Base-by-base conservation (phyloP, 2,888 invertebrate species). In the Vesta saturnalis region DNA sequence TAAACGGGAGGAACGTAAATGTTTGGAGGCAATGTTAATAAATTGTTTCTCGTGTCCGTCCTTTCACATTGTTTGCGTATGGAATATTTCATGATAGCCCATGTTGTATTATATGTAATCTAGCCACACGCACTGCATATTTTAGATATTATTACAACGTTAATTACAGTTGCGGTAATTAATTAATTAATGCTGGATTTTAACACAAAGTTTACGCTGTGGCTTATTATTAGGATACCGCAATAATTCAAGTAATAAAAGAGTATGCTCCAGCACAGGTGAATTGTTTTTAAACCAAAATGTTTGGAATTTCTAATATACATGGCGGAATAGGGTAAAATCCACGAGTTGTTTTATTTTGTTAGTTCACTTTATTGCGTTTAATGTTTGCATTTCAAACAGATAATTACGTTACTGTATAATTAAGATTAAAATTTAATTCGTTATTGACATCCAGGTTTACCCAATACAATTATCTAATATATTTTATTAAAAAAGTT, bases 101-200 rank as follows among this genome's bases (percentile, higher is more conserved):
- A 58, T 69, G 65, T 61, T 55, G 54, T 58, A 52, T 52, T 57
- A 56, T 69, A 67, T 64, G 55, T 68, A 63, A 58, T 62, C 47
- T 66, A 57, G 52, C 63, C 67, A 49, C 70, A 67, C 71, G 71
- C 69, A 64, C 47, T 67, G 72, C 74, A 74, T 75, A 72, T 72
- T 74, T 73, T 71, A 72, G 72, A 74, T 74, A 73, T 75, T 76
- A 74, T 74, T 69, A 74, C 67, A 69, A 67, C 66, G 69, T 69
- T 72, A 71, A 74, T 73, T 72, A 68, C 72, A 67, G 72, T 61
- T 68, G 69, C 47, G 63, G 72, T 73, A 74, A 76, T 76, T 74
- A 75, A 74, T 76, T 74, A 76, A 76, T 76, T 76, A 73, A 75
- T 68, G 46, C 35, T 22, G 49, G 14, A 64, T 60, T 67, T 67